These are phyloP conservation scores for Graphium colonna DNA, from an alignment of 2,888 invertebrate species.

Conservation along the genomic window DNA sequence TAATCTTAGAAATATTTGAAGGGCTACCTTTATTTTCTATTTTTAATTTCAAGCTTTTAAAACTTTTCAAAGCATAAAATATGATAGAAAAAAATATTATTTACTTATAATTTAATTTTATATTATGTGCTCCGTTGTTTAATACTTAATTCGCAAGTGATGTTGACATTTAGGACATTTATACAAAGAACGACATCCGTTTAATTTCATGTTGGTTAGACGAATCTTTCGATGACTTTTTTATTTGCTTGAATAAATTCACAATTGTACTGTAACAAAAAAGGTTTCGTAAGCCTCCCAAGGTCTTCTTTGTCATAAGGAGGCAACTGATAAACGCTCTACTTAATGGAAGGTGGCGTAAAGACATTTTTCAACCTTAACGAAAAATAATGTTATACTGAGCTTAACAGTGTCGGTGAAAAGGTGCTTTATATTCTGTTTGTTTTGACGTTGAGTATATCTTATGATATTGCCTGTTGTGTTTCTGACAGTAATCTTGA, in stretches of 20 bases:
- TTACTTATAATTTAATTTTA: too few species aligned
- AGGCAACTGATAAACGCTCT: constrained; percentile 25
- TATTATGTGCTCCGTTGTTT: too few species aligned
- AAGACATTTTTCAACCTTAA: constrained; percentile 25
- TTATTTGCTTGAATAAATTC: constrained; percentile 7
- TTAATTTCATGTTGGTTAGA: neutral
- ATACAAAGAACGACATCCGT: too few species aligned
- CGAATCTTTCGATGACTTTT: neutral
- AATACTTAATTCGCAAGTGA: too few species aligned
- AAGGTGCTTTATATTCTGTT: constrained; percentile 24
- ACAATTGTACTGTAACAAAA: constrained; percentile 16
- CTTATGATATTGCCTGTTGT: constrained; percentile 24
- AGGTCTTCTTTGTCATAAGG: constrained; percentile 22
- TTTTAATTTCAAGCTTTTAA: too few species aligned
- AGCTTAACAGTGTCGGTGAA: constrained; percentile 24
- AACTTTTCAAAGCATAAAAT: too few species aligned
- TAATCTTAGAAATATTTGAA: too few species aligned
- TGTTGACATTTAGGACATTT: too few species aligned
- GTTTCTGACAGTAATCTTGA: constrained; percentile 21
- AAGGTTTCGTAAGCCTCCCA: constrained; percentile 20
- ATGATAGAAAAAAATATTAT: too few species aligned
- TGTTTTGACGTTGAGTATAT: constrained; percentile 25
- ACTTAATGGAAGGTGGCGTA: constrained; percentile 24
- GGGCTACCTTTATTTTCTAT: too few species aligned
- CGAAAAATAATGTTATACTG: constrained; percentile 24